These are phyloP conservation scores for Pelobates cultripes DNA, from an alignment of 2,797 vertebrate genomes.

Conservation along the genomic window DNA sequence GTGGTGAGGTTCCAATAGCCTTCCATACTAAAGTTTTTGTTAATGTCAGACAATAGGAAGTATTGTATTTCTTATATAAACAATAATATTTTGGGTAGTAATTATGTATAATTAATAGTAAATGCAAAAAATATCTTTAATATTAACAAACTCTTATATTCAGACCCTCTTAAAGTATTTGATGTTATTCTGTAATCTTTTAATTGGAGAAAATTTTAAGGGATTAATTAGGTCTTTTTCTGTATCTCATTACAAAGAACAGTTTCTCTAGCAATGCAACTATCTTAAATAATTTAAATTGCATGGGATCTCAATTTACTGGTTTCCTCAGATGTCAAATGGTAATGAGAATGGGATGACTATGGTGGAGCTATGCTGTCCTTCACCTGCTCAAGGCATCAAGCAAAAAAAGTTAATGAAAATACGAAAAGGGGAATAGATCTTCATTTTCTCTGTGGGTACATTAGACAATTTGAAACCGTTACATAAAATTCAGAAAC, in stretches of 20 bases:
- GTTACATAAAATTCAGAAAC: not conserved
- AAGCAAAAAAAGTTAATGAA: not conserved
- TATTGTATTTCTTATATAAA: no score
- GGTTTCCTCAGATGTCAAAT: constrained; percentile 49
- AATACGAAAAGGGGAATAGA: not conserved
- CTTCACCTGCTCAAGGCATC: constrained; percentile 24
- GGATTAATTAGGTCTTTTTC: constrained; percentile 48
- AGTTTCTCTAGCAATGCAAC: constrained; percentile 24
- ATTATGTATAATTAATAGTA: no score
- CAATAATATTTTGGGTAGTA: no score
- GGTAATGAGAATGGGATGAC: constrained; percentile 34
- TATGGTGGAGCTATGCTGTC: constrained; percentile 24
- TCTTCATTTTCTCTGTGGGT: not conserved
- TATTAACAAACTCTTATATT: not conserved
- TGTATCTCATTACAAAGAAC: constrained; percentile 43
- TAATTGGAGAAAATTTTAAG: constrained; percentile 39
- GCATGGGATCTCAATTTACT: constrained; percentile 44
- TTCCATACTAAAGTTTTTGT: no score
- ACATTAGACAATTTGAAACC: not conserved
- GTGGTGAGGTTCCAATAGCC: no score
- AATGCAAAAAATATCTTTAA: not conserved
- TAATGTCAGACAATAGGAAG: no score
- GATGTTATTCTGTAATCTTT: constrained; percentile 46
- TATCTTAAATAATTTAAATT: constrained; percentile 45
- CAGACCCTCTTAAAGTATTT: not conserved